Percentiles rank a stretch among this genome's conserved stretches.
Evolutionary conservation across 1,140 invertebrate genomes (phyloP).

Genomic region (Chymomyza costata): DNA sequence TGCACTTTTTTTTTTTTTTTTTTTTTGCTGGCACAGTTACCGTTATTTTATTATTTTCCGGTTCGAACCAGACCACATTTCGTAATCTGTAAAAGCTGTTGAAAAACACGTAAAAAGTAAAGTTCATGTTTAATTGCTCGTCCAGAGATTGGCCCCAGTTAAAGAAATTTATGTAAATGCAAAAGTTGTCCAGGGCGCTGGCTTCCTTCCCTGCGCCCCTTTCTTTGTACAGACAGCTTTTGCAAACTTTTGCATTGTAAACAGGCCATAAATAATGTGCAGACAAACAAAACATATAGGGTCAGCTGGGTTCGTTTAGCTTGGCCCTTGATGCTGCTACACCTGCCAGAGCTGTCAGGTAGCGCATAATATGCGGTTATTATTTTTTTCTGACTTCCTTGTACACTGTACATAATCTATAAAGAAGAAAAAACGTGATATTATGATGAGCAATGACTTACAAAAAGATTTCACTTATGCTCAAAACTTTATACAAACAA

Average conservation of each 20-base stretch:
- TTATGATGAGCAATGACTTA: too few species aligned
- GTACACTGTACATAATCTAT: too few species aligned
- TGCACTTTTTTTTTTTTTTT: slow-evolving; percentile 25
- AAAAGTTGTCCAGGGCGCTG: slow-evolving; percentile 15
- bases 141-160: slow-evolving; percentile 34
- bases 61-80: slow-evolving; percentile 47
- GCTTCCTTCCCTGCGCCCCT: not conserved
- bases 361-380: slow-evolving; percentile 1
- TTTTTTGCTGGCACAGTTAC: slow-evolving; percentile 52
- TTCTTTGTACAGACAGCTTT: slow-evolving; percentile 14
- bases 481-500: not conserved
- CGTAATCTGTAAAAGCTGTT: slow-evolving; percentile 39
- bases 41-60: slow-evolving; percentile 70
- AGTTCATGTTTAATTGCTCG: slow-evolving; percentile 68
- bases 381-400: slow-evolving; percentile 26
- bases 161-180: slow-evolving; percentile 61
- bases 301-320: not conserved
- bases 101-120: slow-evolving; percentile 41
- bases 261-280: slow-evolving; percentile 35
- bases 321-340: slow-evolving; percentile 29
- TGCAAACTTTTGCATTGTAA: slow-evolving; percentile 13
- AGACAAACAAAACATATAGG: slow-evolving; percentile 15
- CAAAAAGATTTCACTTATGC: not conserved
- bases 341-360: slow-evolving; percentile 1
- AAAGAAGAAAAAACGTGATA: too few species aligned